Base-by-base conservation (phyloP, 2,797 vertebrate species). In the Erpetoichthys calabaricus region DNA sequence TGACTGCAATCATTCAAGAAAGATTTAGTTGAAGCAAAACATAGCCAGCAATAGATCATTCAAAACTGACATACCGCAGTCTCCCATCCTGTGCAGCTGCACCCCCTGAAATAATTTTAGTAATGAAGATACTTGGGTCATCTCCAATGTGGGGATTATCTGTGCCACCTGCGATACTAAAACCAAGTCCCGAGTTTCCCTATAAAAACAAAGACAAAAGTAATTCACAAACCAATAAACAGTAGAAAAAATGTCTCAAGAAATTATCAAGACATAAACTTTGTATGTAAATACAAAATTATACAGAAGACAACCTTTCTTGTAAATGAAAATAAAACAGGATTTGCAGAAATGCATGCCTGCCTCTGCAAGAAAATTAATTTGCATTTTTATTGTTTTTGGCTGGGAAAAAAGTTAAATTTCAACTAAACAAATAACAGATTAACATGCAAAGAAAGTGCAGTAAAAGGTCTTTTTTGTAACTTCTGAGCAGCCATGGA, bases 121-220 rank as follows among this genome's bases (percentile, higher is more conserved):
- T 98, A 78, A 98, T 97, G 82, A 97, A 98, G 80, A 97, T 95
- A 70, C 92, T 91, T 64, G 91, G 88, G 77, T 98, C 94, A 67
- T 98, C 93, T 44, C 93, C 94, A 70, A 98, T 91, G 70, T 98
- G 94, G 47, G 94, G 94, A 81, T 98, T 98, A 75, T 98, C 94
- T 0, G 90, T 93, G 57, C 94, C 93, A 51, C 94, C 94, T 2
- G 94, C 94, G 64, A 98, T 98, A 75, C 93, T 98, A 77, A 98
- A 98, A 68, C 94, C 94, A 73, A 98, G 87, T 47, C 94, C 94
- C 2, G 93, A 97, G 79, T 96, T 97, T 42, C 93, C 93, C 93
- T 97, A 59, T 49, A 57, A 55, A 60, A 59, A 65, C 44, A 49
- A 47, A 57, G 58, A 7, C 59, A 3, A 41, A 41, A 45, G 57